These are phyloP conservation scores for Gymnobelideus leadbeateri DNA, from an alignment of 2,113 vertebrate species.

Conservation along the genomic window DNA sequence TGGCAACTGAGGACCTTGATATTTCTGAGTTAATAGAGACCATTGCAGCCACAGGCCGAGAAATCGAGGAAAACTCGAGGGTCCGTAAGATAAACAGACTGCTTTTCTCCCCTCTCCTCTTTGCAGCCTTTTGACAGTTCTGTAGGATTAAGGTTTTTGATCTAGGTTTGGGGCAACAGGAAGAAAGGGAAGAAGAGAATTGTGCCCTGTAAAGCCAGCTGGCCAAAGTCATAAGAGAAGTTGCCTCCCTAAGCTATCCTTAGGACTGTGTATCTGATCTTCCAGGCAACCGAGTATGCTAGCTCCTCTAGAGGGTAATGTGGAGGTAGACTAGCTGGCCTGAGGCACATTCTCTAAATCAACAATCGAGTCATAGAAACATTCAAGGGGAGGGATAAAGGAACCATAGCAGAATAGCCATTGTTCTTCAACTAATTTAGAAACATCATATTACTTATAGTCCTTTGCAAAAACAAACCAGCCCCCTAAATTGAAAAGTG, in stretches of 20 bases:
- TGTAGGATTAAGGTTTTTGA: not conserved
- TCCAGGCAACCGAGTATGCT: not conserved
- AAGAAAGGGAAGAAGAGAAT: not conserved
- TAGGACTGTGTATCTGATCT: not conserved
- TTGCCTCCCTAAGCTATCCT: not conserved
- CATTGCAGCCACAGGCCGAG: conserved; percentile 90
- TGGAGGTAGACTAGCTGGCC: not conserved
- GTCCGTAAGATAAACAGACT: conserved; percentile 82
- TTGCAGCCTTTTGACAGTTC: not conserved
- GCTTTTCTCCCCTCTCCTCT: not conserved
- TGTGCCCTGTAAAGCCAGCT: not conserved
- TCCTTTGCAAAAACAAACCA: not conserved
- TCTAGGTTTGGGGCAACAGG: not conserved
- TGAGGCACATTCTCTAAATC: not conserved
- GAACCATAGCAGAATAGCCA: not conserved
- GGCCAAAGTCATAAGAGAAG: not conserved
- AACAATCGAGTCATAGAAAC: not conserved
- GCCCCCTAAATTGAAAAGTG: not conserved
- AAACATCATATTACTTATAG: not conserved
- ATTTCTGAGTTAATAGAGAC: conserved; percentile 91
- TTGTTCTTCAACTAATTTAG: not conserved
- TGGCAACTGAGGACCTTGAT: conserved; percentile 93
- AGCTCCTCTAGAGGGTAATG: not conserved
- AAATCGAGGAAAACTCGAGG: conserved; percentile 96
- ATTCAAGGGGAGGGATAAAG: not conserved